Conservation (phyloP, 2,888 invertebrate species). For the Calameuta pallipes region DNA sequence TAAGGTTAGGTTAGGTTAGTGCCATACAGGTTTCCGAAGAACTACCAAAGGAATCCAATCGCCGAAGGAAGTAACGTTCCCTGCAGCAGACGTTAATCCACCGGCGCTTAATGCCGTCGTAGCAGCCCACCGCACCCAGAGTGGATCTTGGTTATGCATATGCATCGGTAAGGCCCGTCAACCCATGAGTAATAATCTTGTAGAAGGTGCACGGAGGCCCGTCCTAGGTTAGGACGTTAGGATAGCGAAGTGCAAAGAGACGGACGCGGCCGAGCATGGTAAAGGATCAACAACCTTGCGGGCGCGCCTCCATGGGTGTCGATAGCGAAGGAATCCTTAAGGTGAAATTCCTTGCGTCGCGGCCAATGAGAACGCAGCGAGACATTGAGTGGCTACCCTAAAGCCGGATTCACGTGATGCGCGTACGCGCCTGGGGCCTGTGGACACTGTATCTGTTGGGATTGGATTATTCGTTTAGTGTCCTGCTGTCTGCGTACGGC, state of each 20-base stretch:
- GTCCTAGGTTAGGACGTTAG: neutral
- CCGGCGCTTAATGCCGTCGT: too few relatives aligned
- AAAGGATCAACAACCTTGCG: constrained; percentile 57
- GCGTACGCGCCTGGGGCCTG: too few relatives aligned
- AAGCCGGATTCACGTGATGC: too few relatives aligned
- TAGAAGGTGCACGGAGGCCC: constrained; percentile 27
- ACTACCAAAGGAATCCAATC: too few relatives aligned
- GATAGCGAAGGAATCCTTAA: constrained; percentile 34
- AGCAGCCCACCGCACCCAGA: neutral
- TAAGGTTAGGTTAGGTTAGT: too few relatives aligned
- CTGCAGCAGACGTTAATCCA: too few relatives aligned
- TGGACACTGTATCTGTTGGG: too few relatives aligned
- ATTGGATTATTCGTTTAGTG: too few relatives aligned
- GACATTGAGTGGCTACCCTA: too few relatives aligned
- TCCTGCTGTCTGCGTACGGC: too few relatives aligned
- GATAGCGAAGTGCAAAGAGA: constrained; percentile 9
- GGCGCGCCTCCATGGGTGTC: constrained; percentile 25
- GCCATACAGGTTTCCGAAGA: too few relatives aligned
- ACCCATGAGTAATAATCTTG: constrained; percentile 53
- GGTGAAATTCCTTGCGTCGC: constrained; percentile 18
- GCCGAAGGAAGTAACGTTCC: too few relatives aligned
- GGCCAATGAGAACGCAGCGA: constrained; percentile 30
- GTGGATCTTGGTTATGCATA: neutral
- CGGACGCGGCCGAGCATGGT: neutral
- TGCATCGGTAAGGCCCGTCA: constrained; percentile 42